Base-by-base conservation (phyloP, 2,797 vertebrate species). In the Hybognathus amarus region DNA sequence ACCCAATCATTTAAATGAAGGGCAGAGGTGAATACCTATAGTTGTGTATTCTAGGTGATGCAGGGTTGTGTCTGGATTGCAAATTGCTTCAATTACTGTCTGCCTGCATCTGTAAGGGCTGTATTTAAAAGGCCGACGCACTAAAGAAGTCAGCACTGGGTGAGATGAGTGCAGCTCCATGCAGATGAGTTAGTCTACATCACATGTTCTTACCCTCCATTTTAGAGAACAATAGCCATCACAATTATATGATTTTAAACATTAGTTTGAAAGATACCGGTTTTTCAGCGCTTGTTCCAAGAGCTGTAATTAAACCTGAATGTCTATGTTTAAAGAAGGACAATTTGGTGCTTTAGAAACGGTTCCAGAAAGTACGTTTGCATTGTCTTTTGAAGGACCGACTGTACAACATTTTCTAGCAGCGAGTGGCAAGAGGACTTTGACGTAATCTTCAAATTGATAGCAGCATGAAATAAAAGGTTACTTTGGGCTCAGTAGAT, bases 151-250 rank as follows among this genome's bases (percentile, higher is more conserved):
- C 66, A 59, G 66, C 10, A 30, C 68, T 80, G 54, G 54, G 47
- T 61, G 42, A 75, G 33, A 76, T n/a, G 24, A 40, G 63, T 30
- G n/a, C 47, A 42, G 45, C 11, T 76, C 17, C 20, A 54, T 56
- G 42, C n/a, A 30, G n/a, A 76, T 38, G 40, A 54, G 80, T 82
- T 66, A 38, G 47, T 33, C 45, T 38, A 40, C 50, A 80, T 82
- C 47, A n/a, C 71, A 77, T 68, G 64, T 59, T 24, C 50, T 77
- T 6, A 54, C 10, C 71, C 42, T 52, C 36, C 36, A 59, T 64
- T 67, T 83, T 22, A 70, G 74, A 83, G 50, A 83, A 83, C 82
- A 83, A 77, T 50, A 36, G 73, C 38, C 38, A 24, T 30, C 74
- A 17, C 74, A 69, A 61, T 69, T 77, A 83, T 56, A 18, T 4